Evolutionary conservation across 2,113 vertebrate genomes (phyloP), one percentile per base, ranked within the genome.

Genomic region (Bambusicola thoracicus): DNA sequence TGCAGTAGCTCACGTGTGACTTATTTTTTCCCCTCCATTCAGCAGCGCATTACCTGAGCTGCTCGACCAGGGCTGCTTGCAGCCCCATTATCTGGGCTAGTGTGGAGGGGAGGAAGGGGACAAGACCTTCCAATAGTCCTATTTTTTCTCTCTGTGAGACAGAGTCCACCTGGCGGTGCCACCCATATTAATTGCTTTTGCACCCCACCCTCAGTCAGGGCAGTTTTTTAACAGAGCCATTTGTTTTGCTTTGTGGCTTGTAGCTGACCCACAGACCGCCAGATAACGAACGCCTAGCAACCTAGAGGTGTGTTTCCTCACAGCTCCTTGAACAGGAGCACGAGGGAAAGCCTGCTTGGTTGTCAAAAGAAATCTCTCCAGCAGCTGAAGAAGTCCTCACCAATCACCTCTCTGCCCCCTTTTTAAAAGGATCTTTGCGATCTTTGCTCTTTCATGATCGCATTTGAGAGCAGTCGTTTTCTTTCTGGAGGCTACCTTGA

Each of bases 211-310:
- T 89, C 73, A 73, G 20, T 53, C 38, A 72, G 66, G 56, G 22
- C 40, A 51, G 4, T 58, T 72, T 61, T 92, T 72, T 44, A 70
- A 46, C 66, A 65, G 62, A 75, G 40, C 32, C 10, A 16, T 72
- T 85, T 87, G 38, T 78, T 86, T 75, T 76, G 48, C 32, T 90
- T n/a, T 53, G 40, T 82, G 53, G 21, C 56, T 93, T 77, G 16
- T 38, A 55, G 49, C 49, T 90, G 72, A 46, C 81, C 90, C 65
- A 81, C 36, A 83, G 87, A 63, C 93, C 79, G 88, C 36, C 43
- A 88, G 63, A 70, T 74, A 68, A 80, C 34, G 55, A 88, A 82
- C 82, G 78, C 77, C 87, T 89, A 77, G 90, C 83, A 83, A 70
- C 66, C n/a, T n/a, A n/a, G n/a, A n/a, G 1, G 27, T 48, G 5